These are phyloP conservation scores for Seriola rivoliana DNA, from an alignment of 2,113 vertebrate species.

Conservation along the genomic window DNA sequence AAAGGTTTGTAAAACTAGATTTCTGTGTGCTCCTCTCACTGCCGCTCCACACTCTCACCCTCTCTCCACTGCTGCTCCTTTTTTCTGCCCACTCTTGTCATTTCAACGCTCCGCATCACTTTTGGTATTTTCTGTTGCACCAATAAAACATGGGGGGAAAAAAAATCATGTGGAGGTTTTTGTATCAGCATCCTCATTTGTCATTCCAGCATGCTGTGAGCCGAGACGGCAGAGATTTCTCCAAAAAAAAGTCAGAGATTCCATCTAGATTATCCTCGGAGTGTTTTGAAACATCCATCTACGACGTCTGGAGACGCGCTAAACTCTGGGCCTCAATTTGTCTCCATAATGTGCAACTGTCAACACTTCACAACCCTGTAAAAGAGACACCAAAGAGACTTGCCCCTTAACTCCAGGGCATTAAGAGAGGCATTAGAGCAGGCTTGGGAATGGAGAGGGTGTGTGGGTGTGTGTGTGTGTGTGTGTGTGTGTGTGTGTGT, in stretches of 20 bases:
- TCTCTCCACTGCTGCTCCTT: background rate
- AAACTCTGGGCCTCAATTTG: constrained; percentile 59
- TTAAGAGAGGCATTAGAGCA: constrained; percentile 45
- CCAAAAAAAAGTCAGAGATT: constrained; percentile 27
- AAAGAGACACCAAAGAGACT: constrained; percentile 58
- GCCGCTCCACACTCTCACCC: background rate
- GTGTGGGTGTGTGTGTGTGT: constrained; percentile 3
- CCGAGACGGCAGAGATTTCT: constrained; percentile 23
- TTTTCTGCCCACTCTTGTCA: background rate
- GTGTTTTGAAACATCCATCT: constrained; percentile 56
- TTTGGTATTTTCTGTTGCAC: constrained; percentile 12
- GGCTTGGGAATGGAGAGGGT: constrained; percentile 10
- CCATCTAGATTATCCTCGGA: constrained; percentile 37
- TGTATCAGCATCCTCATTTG: constrained; percentile 24
- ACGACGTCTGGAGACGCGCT: constrained; percentile 42
- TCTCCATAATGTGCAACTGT: constrained; percentile 73
- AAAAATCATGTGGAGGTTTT: constrained; percentile 19
- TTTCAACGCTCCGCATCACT: background rate
- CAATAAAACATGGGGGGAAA: background rate
- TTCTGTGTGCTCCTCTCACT: background rate
- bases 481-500: constrained; percentile 6
- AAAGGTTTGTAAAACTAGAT: constrained; percentile 14
- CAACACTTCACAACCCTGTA: constrained; percentile 64
- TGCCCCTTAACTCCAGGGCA: constrained; percentile 38
- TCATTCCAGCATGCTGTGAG: constrained; percentile 27